Conservation (phyloP, 2,797 vertebrate genomes). For the Clarias platycephalus region DNA sequence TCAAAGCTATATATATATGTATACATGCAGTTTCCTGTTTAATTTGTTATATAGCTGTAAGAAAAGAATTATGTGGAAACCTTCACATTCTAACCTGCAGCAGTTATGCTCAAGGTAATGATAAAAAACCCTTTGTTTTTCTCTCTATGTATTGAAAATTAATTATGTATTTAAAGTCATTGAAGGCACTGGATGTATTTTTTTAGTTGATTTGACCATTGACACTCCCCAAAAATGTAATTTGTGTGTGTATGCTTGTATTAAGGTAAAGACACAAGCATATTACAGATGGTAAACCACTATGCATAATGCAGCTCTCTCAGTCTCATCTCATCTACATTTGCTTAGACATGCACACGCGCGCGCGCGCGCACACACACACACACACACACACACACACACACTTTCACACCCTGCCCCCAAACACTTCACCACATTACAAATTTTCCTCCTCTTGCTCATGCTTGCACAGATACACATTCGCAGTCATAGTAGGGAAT, state of each 20-base stretch:
- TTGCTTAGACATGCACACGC: conserved; percentile 52
- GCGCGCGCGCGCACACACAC: no score
- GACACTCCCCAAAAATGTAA: not conserved
- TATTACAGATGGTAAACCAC: conserved; percentile 75
- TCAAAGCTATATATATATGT: no score
- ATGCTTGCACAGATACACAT: conserved; percentile 6
- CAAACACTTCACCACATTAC: conserved; percentile 56
- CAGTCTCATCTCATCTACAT: conserved; percentile 70
- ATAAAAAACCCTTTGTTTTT: not conserved
- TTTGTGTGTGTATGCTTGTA: conserved; percentile 68
- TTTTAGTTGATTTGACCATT: no score
- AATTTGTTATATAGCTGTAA: not conserved
- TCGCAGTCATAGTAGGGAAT: not conserved
- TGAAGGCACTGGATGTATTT: not conserved
- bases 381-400: conserved; percentile 54
- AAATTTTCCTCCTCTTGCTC: conserved; percentile 50
- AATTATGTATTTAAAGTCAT: not conserved
- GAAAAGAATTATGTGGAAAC: not conserved
- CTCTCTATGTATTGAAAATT: not conserved
- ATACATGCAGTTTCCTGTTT: not conserved
- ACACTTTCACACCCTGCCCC: conserved; percentile 52
- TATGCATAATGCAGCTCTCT: conserved; percentile 81
- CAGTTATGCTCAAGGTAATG: not conserved
- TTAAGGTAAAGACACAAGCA: conserved; percentile 71
- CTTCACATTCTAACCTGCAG: not conserved